A percentile compares a stretch with the other conserved stretches of the same genome.
Evolutionary conservation across 92 coral and sea anemone species (phyloP).

Genomic region (Phymanthus crucifer): DNA sequence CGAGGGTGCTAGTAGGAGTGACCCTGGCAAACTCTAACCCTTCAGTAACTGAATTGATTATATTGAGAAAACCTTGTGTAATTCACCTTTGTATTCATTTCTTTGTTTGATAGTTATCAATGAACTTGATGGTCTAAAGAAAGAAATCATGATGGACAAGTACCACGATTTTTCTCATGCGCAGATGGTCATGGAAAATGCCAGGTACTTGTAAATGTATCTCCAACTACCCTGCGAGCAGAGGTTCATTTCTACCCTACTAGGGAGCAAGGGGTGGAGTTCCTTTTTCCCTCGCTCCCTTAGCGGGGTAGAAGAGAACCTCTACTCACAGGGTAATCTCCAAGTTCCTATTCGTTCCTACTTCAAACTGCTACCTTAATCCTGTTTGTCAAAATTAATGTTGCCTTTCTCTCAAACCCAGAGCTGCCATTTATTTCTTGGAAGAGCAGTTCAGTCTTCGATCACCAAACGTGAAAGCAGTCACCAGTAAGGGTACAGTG

Average conservation of each 20-base stretch:
- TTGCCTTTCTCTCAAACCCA: slow-evolving; percentile 4
- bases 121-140: slow-evolving; percentile 92
- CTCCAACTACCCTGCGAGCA: no score
- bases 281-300: neutral
- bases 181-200: slow-evolving; percentile 74
- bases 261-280: no score
- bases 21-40: no score
- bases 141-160: slow-evolving; percentile 60
- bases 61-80: neutral
- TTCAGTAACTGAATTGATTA: no score
- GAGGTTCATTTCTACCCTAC: no score
- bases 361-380: neutral
- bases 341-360: neutral
- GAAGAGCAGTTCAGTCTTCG: slow-evolving; percentile 89
- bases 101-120: slow-evolving; percentile 94
- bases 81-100: neutral
- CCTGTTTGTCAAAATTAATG: no score
- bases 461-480: slow-evolving; percentile 80
- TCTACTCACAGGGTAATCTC: no score
- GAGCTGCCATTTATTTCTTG: slow-evolving; percentile 88
- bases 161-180: slow-evolving; percentile 70
- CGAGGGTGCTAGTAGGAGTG: no score
- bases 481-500: slow-evolving; percentile 94
- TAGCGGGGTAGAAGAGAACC: no score
- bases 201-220: slow-evolving; percentile 55